These are phyloP conservation scores for Pygoscelis adeliae DNA, from an alignment of 2,113 vertebrate species.

Conservation along the genomic window DNA sequence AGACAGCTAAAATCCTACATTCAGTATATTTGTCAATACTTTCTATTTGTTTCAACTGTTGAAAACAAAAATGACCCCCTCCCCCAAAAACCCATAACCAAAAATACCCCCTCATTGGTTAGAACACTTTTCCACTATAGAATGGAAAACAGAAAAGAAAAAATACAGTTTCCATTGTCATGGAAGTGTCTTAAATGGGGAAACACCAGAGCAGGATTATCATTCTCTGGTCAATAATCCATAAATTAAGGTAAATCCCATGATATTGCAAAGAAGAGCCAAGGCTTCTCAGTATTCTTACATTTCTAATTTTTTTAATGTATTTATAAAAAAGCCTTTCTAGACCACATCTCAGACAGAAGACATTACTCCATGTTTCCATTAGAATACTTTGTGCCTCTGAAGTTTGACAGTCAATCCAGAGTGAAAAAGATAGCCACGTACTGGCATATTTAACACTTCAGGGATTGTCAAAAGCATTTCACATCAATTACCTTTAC, in stretches of 20 bases:
- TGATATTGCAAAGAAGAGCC: neutral
- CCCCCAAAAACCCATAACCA: neutral
- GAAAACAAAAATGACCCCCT: neutral
- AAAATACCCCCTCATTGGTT: neutral
- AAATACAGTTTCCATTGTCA: neutral
- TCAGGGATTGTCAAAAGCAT: neutral
- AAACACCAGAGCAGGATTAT: neutral
- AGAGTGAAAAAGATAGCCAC: neutral
- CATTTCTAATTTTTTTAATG: neutral
- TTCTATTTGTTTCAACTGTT: neutral
- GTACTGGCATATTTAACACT: neutral
- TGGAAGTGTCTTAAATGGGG: neutral
- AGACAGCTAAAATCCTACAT: neutral
- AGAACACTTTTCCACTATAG: neutral
- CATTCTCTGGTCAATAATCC: neutral
- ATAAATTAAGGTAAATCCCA: neutral
- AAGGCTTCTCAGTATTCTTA: neutral
- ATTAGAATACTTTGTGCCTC: neutral
- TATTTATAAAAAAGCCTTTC: neutral
- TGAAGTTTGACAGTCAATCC: neutral
- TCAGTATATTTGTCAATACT: neutral
- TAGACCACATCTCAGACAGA: neutral
- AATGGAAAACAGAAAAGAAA: neutral
- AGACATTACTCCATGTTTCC: neutral
- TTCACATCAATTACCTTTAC: neutral